Percentiles rank a stretch among this genome's conserved stretches.
Conservation (phyloP, 2,113 vertebrate species). For the Caranx ignobilis region DNA sequence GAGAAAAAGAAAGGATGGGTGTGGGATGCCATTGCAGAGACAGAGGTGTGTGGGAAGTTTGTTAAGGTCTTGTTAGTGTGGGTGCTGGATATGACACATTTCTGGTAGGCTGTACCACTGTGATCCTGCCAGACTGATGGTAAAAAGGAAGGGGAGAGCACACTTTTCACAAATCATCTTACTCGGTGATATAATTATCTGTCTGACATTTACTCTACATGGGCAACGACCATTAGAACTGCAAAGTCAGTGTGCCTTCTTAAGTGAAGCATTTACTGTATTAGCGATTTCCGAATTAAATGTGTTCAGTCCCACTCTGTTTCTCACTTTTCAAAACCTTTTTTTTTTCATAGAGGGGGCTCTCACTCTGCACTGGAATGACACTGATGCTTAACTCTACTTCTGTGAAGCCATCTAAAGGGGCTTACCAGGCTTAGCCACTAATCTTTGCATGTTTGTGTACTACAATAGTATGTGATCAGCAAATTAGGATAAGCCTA, state of each 20-base stretch:
- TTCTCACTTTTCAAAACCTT: not conserved
- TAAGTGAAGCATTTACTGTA: not conserved
- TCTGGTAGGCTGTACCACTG: constrained; percentile 42
- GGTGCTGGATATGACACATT: constrained; percentile 60
- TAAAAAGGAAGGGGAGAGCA: constrained; percentile 9
- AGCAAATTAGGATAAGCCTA: not conserved
- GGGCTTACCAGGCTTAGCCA: not conserved
- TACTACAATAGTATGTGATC: constrained; percentile 4
- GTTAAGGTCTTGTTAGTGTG: constrained; percentile 69
- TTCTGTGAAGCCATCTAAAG: not conserved
- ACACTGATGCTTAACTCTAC: not conserved
- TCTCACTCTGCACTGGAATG: not conserved
- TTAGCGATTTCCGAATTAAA: not conserved
- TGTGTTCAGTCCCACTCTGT: not conserved
- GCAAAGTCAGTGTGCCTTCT: not conserved
- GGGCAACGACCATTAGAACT: not conserved
- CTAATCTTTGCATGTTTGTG: constrained; percentile 1
- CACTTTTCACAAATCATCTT: constrained; percentile 26
- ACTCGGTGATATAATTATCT: constrained; percentile 54
- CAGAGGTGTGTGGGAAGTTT: constrained; percentile 65
- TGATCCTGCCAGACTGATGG: constrained; percentile 44
- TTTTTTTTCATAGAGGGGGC: not conserved
- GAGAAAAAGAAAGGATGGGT: constrained; percentile 22
- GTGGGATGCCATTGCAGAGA: constrained; percentile 58
- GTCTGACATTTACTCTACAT: constrained; percentile 39